Evolutionary conservation across 2,888 invertebrate genomes (phyloP), one percentile per base, ranked within the genome.

Genomic region (Hylaea fasciaria): DNA sequence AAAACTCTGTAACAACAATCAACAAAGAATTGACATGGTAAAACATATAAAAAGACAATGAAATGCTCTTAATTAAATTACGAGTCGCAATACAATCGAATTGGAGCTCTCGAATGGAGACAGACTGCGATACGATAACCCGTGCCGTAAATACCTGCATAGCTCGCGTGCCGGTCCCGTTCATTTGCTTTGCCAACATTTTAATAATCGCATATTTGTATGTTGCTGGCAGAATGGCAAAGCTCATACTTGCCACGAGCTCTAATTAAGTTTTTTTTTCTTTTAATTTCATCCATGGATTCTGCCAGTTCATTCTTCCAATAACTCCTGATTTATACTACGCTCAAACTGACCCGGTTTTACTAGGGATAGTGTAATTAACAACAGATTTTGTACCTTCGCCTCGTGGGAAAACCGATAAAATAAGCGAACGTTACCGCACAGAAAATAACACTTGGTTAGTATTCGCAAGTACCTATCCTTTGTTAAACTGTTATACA

Each of bases 121-220:
- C 78, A 74, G 49, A 75, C 73, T 73, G 72, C 79, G 32, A 32
- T 32, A 32, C 10, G 81, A 82, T 87, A 87, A 88, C 87, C 87
- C 85, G 80, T 80, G 71, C 83, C 80, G 77, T 82, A 82, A 83
- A 86, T 88, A 85, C 86, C 85, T 83, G 85, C 82, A 83, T 86
- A 81, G 72, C 81, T 61, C 47, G 73, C 82, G 79, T 68, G 74
- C 82, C 81, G 63, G n/a, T 5, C 66, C 71, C 80, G 80, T 84
- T 88, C 87, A 87, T 87, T 89, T 88, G 87, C 87, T 83, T 82
- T 82, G 78, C 81, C 82, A 81, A 87, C 85, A 87, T 89, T 89
- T 89, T 89, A 89, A 87, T 89, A 88, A 87, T 82, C 82, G 87
- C 88, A 88, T 88, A 87, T 88, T 88, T 88, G 47, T 87, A 66